Evolutionary conservation across 92 coral and sea anemone species (phyloP).

Genomic region (Paragorgia papillata): DNA sequence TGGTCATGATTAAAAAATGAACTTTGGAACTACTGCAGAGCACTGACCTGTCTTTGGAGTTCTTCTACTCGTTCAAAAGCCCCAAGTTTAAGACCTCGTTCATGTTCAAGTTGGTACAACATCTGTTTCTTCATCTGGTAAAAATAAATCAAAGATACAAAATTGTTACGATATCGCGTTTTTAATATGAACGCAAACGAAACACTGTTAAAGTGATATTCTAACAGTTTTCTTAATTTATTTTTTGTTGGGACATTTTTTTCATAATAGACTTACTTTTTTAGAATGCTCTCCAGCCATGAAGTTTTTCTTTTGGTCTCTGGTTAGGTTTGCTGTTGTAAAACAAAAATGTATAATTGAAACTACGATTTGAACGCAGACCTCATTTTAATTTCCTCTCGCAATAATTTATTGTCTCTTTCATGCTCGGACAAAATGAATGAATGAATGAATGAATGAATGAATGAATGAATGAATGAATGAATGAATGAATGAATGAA

Average conservation of each 20-base stretch:
- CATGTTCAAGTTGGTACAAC: slow-evolving; percentile 90
- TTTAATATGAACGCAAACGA: neutral
- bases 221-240: too few relatives aligned
- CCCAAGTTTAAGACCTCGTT: slow-evolving; percentile 79
- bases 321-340: slow-evolving; percentile 73
- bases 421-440: too few relatives aligned
- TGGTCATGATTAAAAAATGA: too few relatives aligned
- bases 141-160: neutral
- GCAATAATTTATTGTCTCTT: too few relatives aligned
- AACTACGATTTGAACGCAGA: neutral
- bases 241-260: too few relatives aligned
- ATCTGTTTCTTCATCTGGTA: slow-evolving; percentile 82
- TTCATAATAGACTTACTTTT: slow-evolving; percentile 67
- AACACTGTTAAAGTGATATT: too few relatives aligned
- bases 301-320: slow-evolving; percentile 89
- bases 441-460: slow-evolving; percentile 39
- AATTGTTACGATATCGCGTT: neutral
- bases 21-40: too few relatives aligned
- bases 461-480: slow-evolving; percentile 34
- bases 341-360: neutral
- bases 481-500: slow-evolving; percentile 30
- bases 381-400: neutral
- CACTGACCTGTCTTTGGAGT: slow-evolving; percentile 77
- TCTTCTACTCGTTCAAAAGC: slow-evolving; percentile 98
- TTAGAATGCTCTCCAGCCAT: slow-evolving; percentile 90